Percentiles rank a stretch among this genome's conserved stretches.
Evolutionary conservation across 2,113 vertebrate species (phyloP).

Genomic region (Chrysemys picta): DNA sequence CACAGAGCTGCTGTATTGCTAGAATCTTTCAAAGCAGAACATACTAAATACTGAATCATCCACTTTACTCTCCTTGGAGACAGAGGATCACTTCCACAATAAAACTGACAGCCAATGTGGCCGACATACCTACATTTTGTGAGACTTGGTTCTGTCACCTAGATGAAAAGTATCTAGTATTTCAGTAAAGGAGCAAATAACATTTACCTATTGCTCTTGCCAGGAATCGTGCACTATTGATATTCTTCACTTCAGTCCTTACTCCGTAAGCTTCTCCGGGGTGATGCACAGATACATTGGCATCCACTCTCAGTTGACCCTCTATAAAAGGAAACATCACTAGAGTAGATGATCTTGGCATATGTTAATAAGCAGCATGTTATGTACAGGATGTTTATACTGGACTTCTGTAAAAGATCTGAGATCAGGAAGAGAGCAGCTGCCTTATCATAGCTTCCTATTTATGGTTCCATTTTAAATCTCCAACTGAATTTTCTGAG

Average conservation of each 20-base stretch:
- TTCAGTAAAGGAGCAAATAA: neutral
- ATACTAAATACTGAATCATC: neutral
- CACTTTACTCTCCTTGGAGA: neutral
- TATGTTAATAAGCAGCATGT: conserved; percentile 2
- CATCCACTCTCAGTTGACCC: conserved; percentile 97
- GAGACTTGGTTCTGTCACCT: neutral
- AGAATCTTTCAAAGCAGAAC: neutral
- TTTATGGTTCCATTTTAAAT: conserved; percentile 8
- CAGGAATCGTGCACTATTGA: conserved; percentile 93
- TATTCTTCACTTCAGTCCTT: conserved; percentile 97
- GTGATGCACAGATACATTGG: conserved; percentile 94
- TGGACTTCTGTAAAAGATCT: neutral
- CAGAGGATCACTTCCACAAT: neutral
- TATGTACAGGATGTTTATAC: neutral
- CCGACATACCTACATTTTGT: neutral
- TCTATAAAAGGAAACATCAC: conserved; percentile 77
- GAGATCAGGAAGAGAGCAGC: neutral
- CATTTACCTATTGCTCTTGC: conserved; percentile 91
- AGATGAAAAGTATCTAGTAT: neutral
- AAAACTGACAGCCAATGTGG: neutral
- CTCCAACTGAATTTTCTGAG: conserved; percentile 10
- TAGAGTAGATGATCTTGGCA: conserved; percentile 12
- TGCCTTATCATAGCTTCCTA: neutral
- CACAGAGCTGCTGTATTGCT: neutral
- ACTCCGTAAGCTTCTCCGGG: conserved; percentile 89